A percentile compares a stretch with the other conserved stretches of the same genome.
Conservation (phyloP, 2,888 invertebrate species). For the Minunthozetes semirufus region DNA sequence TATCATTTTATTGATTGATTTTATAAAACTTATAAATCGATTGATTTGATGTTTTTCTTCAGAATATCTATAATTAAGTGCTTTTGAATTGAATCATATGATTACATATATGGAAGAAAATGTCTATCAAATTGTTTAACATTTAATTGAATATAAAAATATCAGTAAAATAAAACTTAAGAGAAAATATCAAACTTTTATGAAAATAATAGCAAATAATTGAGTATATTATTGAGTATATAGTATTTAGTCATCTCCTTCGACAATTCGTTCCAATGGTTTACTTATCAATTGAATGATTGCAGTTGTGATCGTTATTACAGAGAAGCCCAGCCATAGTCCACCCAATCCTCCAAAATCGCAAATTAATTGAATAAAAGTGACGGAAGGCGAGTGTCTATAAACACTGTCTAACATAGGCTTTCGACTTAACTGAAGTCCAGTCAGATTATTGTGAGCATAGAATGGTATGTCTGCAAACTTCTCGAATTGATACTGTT, state of each 20-base stretch:
- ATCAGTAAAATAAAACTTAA: no score
- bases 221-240: not conserved
- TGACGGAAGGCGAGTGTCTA: constrained; percentile 29
- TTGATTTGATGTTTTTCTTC: no score
- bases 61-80: no score
- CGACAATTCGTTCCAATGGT: constrained; percentile 24
- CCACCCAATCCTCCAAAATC: constrained; percentile 36
- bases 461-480: constrained; percentile 34
- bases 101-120: no score
- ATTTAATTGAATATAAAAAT: no score
- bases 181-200: not conserved
- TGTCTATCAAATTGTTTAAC: no score
- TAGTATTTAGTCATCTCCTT: not conserved
- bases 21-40: no score
- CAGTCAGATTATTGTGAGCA: constrained; percentile 13
- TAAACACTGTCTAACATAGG: constrained; percentile 23
- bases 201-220: not conserved
- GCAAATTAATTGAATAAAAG: constrained; percentile 33
- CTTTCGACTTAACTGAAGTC: constrained; percentile 25
- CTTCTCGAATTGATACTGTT: constrained; percentile 22
- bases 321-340: constrained; percentile 35
- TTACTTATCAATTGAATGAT: constrained; percentile 32
- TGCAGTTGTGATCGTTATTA: constrained; percentile 30
- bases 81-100: no score
- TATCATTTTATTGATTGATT: no score